Conservation (phyloP, 2,888 invertebrate species). For the Metallyticus violacea region DNA sequence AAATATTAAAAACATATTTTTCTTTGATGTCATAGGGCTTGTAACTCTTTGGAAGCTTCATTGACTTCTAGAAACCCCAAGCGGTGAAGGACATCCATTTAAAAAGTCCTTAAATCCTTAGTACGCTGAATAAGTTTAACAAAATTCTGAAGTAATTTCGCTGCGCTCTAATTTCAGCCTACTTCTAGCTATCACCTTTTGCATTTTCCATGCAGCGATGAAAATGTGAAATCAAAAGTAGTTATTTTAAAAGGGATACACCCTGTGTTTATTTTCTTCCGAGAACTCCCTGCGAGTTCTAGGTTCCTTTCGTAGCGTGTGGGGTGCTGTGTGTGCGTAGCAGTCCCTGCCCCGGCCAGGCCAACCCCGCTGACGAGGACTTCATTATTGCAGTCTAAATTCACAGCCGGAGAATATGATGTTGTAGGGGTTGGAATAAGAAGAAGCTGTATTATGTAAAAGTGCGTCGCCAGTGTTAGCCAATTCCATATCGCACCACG, state of each 20-base stretch:
- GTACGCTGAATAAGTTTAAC: no score
- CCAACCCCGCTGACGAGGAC: background rate
- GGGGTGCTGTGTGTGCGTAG: background rate
- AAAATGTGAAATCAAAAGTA: background rate
- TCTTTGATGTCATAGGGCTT: no score
- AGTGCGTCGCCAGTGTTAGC: background rate
- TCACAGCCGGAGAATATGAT: constrained; percentile 13
- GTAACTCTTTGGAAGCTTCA: no score
- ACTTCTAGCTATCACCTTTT: background rate
- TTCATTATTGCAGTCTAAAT: constrained; percentile 29
- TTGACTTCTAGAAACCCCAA: no score
- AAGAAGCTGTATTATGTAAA: constrained; percentile 23
- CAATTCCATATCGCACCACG: background rate
- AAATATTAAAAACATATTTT: no score
- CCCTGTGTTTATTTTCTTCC: background rate
- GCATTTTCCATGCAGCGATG: background rate
- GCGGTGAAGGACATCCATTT: no score
- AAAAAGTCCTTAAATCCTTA: no score
- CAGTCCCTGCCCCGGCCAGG: background rate
- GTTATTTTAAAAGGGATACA: background rate
- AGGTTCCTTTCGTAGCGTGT: background rate
- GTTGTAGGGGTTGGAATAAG: background rate
- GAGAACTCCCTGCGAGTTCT: background rate
- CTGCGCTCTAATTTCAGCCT: background rate
- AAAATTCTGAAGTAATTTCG: background rate